These are phyloP conservation scores for Tubiluchus corallicola DNA, from an alignment of 2,888 invertebrate genomes.

Conservation along the genomic window DNA sequence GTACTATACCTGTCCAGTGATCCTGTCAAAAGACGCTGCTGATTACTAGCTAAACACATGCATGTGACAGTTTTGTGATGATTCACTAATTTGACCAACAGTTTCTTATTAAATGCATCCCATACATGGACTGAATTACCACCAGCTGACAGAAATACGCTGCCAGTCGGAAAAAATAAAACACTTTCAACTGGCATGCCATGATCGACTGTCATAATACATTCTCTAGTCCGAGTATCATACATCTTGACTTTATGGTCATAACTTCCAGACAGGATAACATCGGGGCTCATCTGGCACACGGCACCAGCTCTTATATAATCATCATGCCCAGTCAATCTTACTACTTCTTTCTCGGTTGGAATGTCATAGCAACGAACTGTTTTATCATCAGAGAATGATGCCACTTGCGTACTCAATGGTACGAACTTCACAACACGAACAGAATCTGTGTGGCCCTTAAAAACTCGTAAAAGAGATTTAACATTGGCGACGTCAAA, in stretches of 20 bases:
- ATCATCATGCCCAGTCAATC: conserved; percentile 33
- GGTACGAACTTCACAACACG: conserved; percentile 64
- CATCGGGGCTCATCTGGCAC: conserved; percentile 35
- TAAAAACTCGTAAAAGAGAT: conserved; percentile 60
- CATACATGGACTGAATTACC: conserved; percentile 77
- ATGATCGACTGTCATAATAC: conserved; percentile 56
- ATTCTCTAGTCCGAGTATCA: conserved; percentile 52
- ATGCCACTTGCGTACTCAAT: conserved; percentile 55
- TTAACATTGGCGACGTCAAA: conserved; percentile 66
- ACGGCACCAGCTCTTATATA: conserved; percentile 48
- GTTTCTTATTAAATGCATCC: conserved; percentile 65
- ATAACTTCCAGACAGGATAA: conserved; percentile 40
- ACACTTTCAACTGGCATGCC: conserved; percentile 75
- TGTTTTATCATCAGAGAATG: conserved; percentile 78
- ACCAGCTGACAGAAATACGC: conserved; percentile 71
- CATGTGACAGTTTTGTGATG: conserved; percentile 92
- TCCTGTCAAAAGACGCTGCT: conserved; percentile 63
- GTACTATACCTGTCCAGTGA: conserved; percentile 53
- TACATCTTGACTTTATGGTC: conserved; percentile 71
- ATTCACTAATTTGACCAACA: conserved; percentile 61
- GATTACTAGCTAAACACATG: conserved; percentile 56
- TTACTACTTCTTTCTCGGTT: conserved; percentile 49
- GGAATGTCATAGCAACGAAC: conserved; percentile 78
- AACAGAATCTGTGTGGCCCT: conserved; percentile 55
- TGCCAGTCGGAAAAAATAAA: conserved; percentile 68